Conservation (phyloP, 1,140 invertebrate species). For the Pygmarrhopalites habei region DNA sequence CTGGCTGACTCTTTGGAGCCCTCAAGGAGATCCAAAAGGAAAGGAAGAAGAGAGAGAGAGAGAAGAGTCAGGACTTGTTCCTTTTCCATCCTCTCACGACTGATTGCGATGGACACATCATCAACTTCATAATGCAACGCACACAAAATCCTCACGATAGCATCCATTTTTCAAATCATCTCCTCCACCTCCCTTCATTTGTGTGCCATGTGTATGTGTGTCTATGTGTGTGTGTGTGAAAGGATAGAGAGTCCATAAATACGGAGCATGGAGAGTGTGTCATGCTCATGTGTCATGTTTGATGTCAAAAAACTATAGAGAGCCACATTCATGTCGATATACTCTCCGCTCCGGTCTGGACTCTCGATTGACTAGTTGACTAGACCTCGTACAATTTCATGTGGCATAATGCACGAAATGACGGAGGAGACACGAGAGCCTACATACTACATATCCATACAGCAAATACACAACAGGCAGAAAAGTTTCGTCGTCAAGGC, state of each 20-base stretch:
- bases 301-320: no score
- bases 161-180: slow-evolving; percentile 16
- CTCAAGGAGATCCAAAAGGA: slow-evolving; percentile 3
- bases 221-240: no score
- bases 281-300: no score
- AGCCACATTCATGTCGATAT: neutral
- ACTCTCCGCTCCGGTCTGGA: neutral
- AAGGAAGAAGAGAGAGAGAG: slow-evolving; percentile 2
- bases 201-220: no score
- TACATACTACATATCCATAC: no score
- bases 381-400: no score
- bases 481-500: no score
- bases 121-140: slow-evolving; percentile 24
- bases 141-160: slow-evolving; percentile 24
- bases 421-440: no score
- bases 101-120: slow-evolving; percentile 27
- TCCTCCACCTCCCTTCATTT: slow-evolving; percentile 6
- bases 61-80: neutral
- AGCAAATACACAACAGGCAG: no score
- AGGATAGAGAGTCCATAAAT: no score
- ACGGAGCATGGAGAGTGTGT: no score
- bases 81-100: slow-evolving; percentile 17
- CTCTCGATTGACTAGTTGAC: neutral
- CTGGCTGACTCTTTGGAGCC: neutral
- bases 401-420: no score